Evolutionary conservation across 2,797 vertebrate species (phyloP).

Genomic region (Delichon dasypus): DNA sequence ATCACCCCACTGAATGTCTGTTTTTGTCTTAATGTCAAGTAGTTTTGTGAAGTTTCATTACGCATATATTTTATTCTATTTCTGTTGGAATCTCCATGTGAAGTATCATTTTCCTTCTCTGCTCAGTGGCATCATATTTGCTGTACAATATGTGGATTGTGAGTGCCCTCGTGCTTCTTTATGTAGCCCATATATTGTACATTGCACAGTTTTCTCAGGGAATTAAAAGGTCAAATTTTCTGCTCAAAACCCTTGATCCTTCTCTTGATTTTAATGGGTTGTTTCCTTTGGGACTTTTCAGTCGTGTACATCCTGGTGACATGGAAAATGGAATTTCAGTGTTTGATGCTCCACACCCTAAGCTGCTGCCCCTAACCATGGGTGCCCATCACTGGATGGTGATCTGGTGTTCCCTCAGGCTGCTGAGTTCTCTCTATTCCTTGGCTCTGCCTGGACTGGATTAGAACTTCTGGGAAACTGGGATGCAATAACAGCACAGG

Average conservation of each 20-base stretch:
- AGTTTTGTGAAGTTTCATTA: slow-evolving; percentile 26
- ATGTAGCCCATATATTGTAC: background rate
- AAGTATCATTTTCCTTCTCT: background rate
- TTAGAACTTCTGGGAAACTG: background rate
- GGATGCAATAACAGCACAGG: background rate
- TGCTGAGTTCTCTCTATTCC: background rate
- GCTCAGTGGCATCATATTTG: background rate
- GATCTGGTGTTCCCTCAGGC: background rate
- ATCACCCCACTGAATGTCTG: slow-evolving; percentile 30
- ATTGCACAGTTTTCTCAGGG: background rate
- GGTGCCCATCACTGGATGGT: background rate
- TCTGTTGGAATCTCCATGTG: slow-evolving; percentile 10
- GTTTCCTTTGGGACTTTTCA: background rate
- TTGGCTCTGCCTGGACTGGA: background rate
- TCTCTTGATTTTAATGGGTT: background rate
- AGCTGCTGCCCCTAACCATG: background rate
- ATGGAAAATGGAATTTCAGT: background rate
- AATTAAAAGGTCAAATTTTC: background rate
- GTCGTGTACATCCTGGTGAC: background rate
- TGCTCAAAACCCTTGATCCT: background rate
- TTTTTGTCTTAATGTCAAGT: slow-evolving; percentile 54
- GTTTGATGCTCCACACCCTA: background rate
- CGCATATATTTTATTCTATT: slow-evolving; percentile 36
- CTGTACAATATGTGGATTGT: background rate
- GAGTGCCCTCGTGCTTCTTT: background rate